These are phyloP conservation scores for Cettia cetti DNA, from an alignment of 2,113 vertebrate genomes.

Conservation along the genomic window DNA sequence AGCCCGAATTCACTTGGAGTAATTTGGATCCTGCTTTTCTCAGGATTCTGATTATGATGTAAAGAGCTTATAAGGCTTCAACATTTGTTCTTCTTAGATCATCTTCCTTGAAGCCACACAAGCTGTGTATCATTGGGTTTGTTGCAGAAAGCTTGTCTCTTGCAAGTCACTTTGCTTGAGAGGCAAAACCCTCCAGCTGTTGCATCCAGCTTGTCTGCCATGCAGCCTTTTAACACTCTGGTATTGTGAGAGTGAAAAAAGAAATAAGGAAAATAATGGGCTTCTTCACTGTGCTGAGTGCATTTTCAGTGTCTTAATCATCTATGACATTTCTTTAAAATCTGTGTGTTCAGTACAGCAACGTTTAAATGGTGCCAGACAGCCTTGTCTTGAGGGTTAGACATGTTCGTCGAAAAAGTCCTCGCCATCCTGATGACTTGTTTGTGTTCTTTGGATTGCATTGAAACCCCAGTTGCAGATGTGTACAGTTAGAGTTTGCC, in stretches of 20 bases:
- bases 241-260: background rate
- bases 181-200: conserved; percentile 54
- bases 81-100: conserved; percentile 18
- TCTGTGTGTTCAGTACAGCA: conserved; percentile 4
- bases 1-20: conserved; percentile 34
- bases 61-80: conserved; percentile 7
- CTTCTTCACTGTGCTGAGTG: background rate
- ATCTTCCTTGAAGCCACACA: background rate
- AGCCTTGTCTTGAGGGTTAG: conserved; percentile 30
- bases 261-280: background rate
- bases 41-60: conserved; percentile 39
- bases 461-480: background rate
- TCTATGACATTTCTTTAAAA: conserved; percentile 29
- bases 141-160: conserved; percentile 2
- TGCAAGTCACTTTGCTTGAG: conserved; percentile 43
- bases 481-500: conserved; percentile 32
- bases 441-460: conserved; percentile 26
- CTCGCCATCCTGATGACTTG: background rate
- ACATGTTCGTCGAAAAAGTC: background rate
- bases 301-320: conserved; percentile 32
- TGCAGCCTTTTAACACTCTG: conserved; percentile 26
- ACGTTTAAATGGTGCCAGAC: conserved; percentile 10
- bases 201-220: conserved; percentile 43
- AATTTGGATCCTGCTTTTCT: conserved; percentile 39
- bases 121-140: background rate